phyloP scores from a whole-genome alignment of 2,888 invertebrate genomes.

The Xestia xanthographa region DNA sequence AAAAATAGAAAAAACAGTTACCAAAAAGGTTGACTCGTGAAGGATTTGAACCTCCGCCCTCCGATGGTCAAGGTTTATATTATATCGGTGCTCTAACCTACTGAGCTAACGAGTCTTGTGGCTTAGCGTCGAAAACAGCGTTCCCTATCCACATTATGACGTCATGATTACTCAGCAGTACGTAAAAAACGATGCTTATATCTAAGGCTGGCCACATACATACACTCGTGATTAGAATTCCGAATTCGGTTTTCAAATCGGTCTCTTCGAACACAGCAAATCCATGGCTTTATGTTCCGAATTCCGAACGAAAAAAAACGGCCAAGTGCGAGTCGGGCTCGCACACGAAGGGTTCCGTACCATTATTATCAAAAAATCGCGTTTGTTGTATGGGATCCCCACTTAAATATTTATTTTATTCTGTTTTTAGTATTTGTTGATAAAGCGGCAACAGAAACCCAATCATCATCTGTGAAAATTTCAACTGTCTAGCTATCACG shows the following conservation, averaged over 20 bases:
- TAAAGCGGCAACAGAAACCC: no score
- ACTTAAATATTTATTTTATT: no score
- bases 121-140: neutral
- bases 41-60: conserved; percentile 42
- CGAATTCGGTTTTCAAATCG: neutral
- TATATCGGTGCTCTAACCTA: conserved; percentile 10
- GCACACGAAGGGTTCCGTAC: no score
- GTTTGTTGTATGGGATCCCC: no score
- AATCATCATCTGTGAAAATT: no score
- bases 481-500: no score
- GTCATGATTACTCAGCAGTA: neutral
- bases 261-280: neutral
- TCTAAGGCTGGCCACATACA: neutral
- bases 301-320: neutral
- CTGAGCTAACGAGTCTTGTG: conserved; percentile 11
- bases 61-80: conserved; percentile 26
- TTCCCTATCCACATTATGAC: neutral
- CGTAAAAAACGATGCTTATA: neutral
- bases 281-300: neutral
- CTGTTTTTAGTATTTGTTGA: no score
- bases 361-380: no score
- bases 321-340: no score
- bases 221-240: neutral
- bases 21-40: conserved; percentile 13
- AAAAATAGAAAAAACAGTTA: neutral